Evolutionary conservation across 1,140 invertebrate species (phyloP), one percentile per base, ranked within the genome.

Genomic region (Cotesia chilonis): DNA sequence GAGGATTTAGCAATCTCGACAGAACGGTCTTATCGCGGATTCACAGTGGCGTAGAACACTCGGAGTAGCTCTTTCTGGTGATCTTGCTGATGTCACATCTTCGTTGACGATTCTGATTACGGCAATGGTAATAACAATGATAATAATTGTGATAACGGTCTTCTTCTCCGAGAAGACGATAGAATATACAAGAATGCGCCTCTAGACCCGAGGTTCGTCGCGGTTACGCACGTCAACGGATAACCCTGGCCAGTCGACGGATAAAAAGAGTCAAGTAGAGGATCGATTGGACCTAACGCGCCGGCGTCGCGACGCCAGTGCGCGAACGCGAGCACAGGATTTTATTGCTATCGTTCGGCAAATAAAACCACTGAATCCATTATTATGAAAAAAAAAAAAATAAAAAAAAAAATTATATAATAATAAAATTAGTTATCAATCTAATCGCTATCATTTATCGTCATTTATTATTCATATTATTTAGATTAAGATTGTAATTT

Each of bases 251-350:
- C 14, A 70, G 73, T 69, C 75, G 73, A 72, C 59, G 72, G 78
- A 64, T 71, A 57, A 78, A 63, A 77, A 47, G 71, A 28, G 1
- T 28, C 28, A 28, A 28, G 28, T 28, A 28, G 28, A 68, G 63
- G 71, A 85, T 84, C 80, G 84, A 84, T 85, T 78, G 79, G 61
- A 38, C 5, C 4, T 63, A 78, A 28, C 78, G 84, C 83, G 84
- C 83, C 83, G 84, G 82, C 83, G 83, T 83, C 78, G 78, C 75
- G 77, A 82, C 78, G 81, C 76, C 78, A 75, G 66, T 75, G 75
- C 70, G 72, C 73, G 70, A 75, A 70, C 59, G 68, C 64, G 73
- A 55, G 67, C 54, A 66, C 60, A 51, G 35, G 38, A 55, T 12
- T 14, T 14, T 20, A 47, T 47, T 9, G 3, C 41, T 47, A 47